phyloP scores from a whole-genome alignment of 1,140 invertebrate species.

The Brachionus manjavacas region DNA sequence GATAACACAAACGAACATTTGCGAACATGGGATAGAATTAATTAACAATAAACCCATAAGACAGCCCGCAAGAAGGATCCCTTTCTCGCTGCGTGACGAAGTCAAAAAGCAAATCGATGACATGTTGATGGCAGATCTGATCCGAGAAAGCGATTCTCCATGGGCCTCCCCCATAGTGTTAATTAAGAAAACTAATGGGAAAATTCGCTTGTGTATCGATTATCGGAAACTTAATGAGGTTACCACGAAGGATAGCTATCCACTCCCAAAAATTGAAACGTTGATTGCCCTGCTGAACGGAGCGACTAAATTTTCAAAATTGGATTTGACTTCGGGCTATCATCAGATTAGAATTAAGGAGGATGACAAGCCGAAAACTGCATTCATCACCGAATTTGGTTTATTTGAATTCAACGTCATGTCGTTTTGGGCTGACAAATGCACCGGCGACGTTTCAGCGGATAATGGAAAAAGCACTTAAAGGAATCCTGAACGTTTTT shows the following conservation, averaged over 20 bases:
- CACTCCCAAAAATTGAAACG: not conserved
- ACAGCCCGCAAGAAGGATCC: too few species aligned
- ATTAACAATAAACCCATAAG: too few species aligned
- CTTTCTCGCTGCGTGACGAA: too few species aligned
- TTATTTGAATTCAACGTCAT: conserved; percentile 49
- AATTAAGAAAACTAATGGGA: too few species aligned
- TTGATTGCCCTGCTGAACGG: not conserved
- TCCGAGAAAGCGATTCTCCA: too few species aligned
- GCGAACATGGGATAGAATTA: too few species aligned
- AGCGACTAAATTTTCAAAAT: not conserved
- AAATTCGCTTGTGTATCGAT: not conserved
- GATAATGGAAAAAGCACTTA: conserved; percentile 46
- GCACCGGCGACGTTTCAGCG: conserved; percentile 52
- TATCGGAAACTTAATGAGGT: not conserved
- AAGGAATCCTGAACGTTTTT: not conserved
- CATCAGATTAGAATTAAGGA: not conserved
- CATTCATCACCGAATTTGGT: not conserved
- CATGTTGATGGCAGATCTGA: too few species aligned
- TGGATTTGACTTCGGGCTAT: not conserved
- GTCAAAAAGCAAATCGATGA: too few species aligned
- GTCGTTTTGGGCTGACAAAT: conserved; percentile 56
- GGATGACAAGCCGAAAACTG: not conserved
- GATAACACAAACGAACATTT: too few species aligned
- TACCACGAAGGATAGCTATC: not conserved
- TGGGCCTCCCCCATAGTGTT: too few species aligned